A percentile compares a stretch with the other conserved stretches of the same genome.
These are phyloP conservation scores for Albula glossodonta DNA, from an alignment of 2,113 vertebrate species.

Conservation along the genomic window DNA sequence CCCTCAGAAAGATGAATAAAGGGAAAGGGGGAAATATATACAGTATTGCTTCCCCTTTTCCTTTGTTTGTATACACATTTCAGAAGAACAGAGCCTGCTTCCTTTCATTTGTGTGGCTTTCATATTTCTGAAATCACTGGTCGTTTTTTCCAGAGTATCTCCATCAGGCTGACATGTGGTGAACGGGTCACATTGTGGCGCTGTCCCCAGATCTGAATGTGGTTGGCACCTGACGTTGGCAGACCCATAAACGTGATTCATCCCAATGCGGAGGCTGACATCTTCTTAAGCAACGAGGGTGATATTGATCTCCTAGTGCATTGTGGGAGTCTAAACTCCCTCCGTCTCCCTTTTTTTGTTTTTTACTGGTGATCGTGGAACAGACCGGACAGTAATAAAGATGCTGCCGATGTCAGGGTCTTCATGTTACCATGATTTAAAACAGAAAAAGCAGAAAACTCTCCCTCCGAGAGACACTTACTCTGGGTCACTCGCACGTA, in stretches of 20 bases:
- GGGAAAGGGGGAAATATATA: neutral
- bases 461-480: neutral
- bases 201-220: constrained; percentile 2
- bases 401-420: neutral
- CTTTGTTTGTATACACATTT: neutral
- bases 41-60: too few species aligned
- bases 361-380: neutral
- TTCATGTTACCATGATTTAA: neutral
- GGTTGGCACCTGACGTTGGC: constrained; percentile 21
- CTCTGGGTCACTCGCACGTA: neutral
- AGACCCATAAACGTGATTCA: constrained; percentile 25
- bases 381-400: neutral
- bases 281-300: neutral
- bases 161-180: constrained; percentile 22
- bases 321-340: neutral
- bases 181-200: constrained; percentile 25
- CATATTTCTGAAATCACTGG: constrained; percentile 18
- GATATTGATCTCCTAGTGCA: neutral
- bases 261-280: constrained; percentile 7
- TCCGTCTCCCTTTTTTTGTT: neutral
- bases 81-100: neutral
- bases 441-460: too few species aligned
- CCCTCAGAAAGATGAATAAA: constrained; percentile 5
- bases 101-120: neutral
- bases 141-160: constrained; percentile 27